These are phyloP conservation scores for Pterocles gutturalis DNA, from an alignment of 2,113 vertebrate genomes.

Conservation along the genomic window DNA sequence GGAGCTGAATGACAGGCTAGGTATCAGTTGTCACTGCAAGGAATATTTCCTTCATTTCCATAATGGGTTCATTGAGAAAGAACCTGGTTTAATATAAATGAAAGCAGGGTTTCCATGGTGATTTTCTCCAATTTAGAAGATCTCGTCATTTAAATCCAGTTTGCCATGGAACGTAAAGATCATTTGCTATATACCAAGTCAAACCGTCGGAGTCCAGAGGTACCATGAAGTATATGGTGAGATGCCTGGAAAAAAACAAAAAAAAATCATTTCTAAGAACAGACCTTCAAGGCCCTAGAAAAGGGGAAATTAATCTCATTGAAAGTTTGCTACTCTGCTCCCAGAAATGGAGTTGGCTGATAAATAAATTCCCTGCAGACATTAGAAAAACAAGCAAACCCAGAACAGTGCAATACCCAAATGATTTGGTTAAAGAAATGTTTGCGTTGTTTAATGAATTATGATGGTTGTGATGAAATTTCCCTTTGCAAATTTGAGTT, in stretches of 20 bases:
- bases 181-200: neutral
- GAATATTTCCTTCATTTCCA: neutral
- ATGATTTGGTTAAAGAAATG: neutral
- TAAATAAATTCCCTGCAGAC: neutral
- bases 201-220: neutral
- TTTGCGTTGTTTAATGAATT: neutral
- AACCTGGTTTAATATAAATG: neutral
- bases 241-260: neutral
- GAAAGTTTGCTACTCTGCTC: neutral
- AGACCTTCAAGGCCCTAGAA: neutral
- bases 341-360: neutral
- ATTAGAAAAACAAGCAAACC: neutral
- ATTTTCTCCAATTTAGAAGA: neutral
- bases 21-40: neutral
- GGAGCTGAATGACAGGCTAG: neutral
- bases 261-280: neutral
- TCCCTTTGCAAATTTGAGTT: neutral
- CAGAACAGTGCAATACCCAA: neutral
- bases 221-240: neutral
- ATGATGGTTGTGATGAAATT: neutral
- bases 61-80: neutral
- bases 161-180: slow-evolving; percentile 17
- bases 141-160: slow-evolving; percentile 47
- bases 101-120: neutral
- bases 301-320: neutral